These are phyloP conservation scores for Smutsia temminckii DNA, from an alignment of 2,797 vertebrate species.

Conservation along the genomic window DNA sequence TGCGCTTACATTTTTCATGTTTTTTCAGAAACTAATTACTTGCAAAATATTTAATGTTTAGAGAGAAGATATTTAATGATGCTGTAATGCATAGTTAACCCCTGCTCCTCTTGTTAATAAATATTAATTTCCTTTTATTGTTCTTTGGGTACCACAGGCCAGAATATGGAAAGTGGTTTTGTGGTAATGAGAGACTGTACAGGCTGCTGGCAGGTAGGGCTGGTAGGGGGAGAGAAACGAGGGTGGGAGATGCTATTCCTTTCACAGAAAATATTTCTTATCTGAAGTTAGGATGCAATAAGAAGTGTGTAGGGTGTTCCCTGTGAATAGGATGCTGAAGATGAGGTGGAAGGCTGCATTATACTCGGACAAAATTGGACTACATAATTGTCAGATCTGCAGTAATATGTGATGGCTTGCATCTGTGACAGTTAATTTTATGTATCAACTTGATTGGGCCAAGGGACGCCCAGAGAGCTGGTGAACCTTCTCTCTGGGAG, in stretches of 20 bases:
- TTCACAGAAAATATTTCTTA: background rate
- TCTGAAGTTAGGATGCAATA: background rate
- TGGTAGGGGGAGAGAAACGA: background rate
- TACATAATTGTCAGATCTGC: background rate
- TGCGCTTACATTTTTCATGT: background rate
- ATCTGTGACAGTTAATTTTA: background rate
- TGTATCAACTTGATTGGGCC: too few species aligned
- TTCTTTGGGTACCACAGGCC: background rate
- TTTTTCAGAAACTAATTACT: background rate
- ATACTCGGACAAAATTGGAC: fast-evolving
- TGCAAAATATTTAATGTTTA: background rate
- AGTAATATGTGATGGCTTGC: background rate
- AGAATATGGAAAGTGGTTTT: background rate
- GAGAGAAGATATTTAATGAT: background rate
- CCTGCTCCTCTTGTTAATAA: background rate
- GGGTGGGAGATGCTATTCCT: background rate
- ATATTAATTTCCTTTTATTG: background rate
- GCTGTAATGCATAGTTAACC: background rate
- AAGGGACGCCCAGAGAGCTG: too few species aligned
- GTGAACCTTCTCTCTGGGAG: too few species aligned
- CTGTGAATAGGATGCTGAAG: fast-evolving
- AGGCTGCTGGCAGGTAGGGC: too few species aligned
- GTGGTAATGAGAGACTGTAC: background rate
- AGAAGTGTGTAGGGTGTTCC: background rate
- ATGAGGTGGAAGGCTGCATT: fast-evolving